Percentiles rank a stretch among this genome's conserved stretches.
Conservation (phyloP, 2,888 invertebrate genomes). For the Drosophila monieri region DNA sequence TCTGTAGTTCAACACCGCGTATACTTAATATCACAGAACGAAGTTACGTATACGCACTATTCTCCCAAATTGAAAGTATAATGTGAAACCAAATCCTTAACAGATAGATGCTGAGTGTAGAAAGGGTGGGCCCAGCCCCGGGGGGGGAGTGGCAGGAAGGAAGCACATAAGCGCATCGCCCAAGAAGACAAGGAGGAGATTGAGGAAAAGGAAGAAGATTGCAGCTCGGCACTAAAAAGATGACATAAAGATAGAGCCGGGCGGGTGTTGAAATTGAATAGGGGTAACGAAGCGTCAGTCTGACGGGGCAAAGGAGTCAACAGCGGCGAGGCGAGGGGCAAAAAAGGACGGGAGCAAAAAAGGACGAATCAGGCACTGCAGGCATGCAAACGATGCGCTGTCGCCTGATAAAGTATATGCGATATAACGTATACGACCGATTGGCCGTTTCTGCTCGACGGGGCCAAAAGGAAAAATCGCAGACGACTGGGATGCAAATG, state of each 20-base stretch:
- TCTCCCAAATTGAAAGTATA: not conserved
- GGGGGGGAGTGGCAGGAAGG: slow-evolving; percentile 61
- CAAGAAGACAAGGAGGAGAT: slow-evolving; percentile 27
- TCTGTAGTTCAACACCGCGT: not conserved
- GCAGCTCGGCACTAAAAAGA: slow-evolving; percentile 73
- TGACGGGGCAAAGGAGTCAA: not conserved
- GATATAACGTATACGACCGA: slow-evolving; percentile 52
- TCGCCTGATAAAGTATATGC: slow-evolving; percentile 45
- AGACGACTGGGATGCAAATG: slow-evolving; percentile 43
- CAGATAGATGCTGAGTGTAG: not conserved
- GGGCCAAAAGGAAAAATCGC: slow-evolving; percentile 41
- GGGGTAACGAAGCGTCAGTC: slow-evolving; percentile 52
- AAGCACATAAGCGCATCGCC: slow-evolving; percentile 76
- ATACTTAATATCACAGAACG: not conserved
- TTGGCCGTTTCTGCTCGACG: slow-evolving; percentile 52
- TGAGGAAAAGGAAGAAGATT: slow-evolving; percentile 26
- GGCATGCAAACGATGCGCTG: slow-evolving; percentile 51
- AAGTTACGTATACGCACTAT: not conserved
- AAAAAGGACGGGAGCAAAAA: not conserved
- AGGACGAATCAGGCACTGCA: slow-evolving; percentile 31
- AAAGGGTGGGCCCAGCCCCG: slow-evolving; percentile 32
- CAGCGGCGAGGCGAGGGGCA: not conserved
- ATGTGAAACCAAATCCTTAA: no score
- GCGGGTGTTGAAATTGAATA: slow-evolving; percentile 75
- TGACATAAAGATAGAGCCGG: slow-evolving; percentile 67